These are phyloP conservation scores for Rhamphomyia laevipes DNA, from an alignment of 2,888 invertebrate genomes.

Conservation along the genomic window DNA sequence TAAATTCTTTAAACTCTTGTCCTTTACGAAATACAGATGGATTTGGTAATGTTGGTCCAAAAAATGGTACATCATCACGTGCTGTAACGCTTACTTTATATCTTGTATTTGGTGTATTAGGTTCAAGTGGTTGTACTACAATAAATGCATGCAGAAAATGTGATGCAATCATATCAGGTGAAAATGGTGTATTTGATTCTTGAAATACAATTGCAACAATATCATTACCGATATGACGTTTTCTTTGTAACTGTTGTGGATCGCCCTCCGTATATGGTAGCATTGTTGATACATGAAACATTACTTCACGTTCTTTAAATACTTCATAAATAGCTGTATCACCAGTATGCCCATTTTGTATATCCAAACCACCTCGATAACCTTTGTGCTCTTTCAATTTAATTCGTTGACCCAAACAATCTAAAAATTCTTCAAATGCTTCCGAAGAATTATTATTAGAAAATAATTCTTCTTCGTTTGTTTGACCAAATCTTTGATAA, in stretches of 20 bases:
- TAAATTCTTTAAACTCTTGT: conserved; percentile 78
- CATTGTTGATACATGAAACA: conserved; percentile 92
- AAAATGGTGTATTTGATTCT: conserved; percentile 89
- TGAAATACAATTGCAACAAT: conserved; percentile 92
- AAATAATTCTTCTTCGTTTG: conserved; percentile 86
- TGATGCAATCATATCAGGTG: conserved; percentile 92
- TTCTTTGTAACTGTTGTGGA: conserved; percentile 84
- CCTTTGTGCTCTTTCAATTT: conserved; percentile 78
- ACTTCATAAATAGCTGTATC: conserved; percentile 79
- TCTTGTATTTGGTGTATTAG: conserved; percentile 39
- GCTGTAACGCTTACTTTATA: conserved; percentile 89
- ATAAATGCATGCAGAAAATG: conserved; percentile 93
- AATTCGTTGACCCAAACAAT: conserved; percentile 71
- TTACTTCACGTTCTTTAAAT: conserved; percentile 76
- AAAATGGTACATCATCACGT: conserved; percentile 86
- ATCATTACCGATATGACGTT: conserved; percentile 90
- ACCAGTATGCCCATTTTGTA: conserved; percentile 85
- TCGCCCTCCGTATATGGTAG: conserved; percentile 87
- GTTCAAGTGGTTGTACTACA: conserved; percentile 78
- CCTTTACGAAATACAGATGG: conserved; percentile 77
- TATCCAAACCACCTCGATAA: conserved; percentile 89
- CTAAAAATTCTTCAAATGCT: conserved; percentile 81
- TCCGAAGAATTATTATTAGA: conserved; percentile 72
- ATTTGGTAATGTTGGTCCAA: conserved; percentile 81
- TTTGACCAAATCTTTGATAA: conserved; percentile 82